Conservation (phyloP, 2,888 invertebrate genomes). For the Cephus spinipes region DNA sequence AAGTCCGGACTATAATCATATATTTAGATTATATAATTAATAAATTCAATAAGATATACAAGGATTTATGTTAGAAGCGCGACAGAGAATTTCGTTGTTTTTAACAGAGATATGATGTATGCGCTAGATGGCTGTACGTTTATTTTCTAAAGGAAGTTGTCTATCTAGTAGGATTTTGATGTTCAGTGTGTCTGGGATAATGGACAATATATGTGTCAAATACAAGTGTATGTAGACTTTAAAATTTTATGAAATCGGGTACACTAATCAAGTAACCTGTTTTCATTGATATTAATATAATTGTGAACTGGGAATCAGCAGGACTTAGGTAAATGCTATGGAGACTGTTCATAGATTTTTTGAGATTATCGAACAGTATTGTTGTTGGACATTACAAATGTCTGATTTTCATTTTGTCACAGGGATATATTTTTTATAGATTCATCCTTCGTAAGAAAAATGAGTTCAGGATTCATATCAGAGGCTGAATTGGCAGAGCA, state of each 20-base stretch:
- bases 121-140: not conserved
- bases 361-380: not conserved
- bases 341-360: not conserved
- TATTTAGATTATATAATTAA: no score
- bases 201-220: not conserved
- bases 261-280: not conserved
- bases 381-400: not conserved
- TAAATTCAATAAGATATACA: no score
- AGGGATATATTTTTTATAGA: not conserved
- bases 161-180: not conserved
- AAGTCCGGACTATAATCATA: no score
- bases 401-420: not conserved
- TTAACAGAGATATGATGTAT: not conserved
- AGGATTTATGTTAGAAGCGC: no score
- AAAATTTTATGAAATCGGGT: not conserved
- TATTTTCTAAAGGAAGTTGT: not conserved
- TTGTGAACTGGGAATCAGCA: not conserved
- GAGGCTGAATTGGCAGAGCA: slow-evolving; percentile 88
- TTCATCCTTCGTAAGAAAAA: slow-evolving; percentile 56
- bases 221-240: not conserved
- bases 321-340: not conserved
- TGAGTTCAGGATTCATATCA: slow-evolving; percentile 94
- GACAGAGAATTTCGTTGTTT: not conserved
- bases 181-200: not conserved
- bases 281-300: not conserved